Base-by-base conservation (phyloP, 1,140 invertebrate species). In the Copidosoma floridanum region DNA sequence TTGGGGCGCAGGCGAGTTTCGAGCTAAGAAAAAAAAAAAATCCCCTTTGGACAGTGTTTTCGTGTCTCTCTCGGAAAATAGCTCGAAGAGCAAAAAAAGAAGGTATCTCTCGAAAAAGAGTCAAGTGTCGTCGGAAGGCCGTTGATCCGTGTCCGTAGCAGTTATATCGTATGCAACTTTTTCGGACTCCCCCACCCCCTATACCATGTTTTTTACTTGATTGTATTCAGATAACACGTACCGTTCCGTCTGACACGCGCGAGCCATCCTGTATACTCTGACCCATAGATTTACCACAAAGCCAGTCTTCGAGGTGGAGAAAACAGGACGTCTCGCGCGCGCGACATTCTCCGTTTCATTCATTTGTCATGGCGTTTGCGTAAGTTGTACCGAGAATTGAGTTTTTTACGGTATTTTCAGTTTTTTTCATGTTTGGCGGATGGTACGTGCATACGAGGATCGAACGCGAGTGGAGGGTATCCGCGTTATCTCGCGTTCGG, bases 61-160 rank as follows among this genome's bases (percentile, higher is more conserved):
- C 62, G 55, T 62, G 55, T 46, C 48, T 26, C 18, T 35, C 38
- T 47, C 21, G 16, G 57, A 59, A 66, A 66, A 65, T 70, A 63
- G 35, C 38, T 20, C 55, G 38, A 50, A 59, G 40, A 60, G 64
- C 64, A 57, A 58, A 63, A 61, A 68, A 62, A 65, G 20, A 50
- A 32, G 14, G 8, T 27, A n/a, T n/a, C n/a, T n/a, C n/a, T n/a
- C n/a, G n/a, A n/a, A 18, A 18, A 32, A 10, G 16, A 10, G 23
- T 23, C 2, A 64, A 69, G 61, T 51, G 65, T 69, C 68, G 69
- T 69, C 70, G 69, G 66, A 71, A 68, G 66, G 71, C 68, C 68
- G 68, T 71, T 68, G 68, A 66, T 61, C 24, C 68, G 68, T 68
- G 66, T 71, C 70, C 71, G 70, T 67, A 72, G n/a, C n/a, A n/a